Evolutionary conservation across 2,888 invertebrate species (phyloP), one percentile per base, ranked within the genome.

Genomic region (Phalera bucephala): DNA sequence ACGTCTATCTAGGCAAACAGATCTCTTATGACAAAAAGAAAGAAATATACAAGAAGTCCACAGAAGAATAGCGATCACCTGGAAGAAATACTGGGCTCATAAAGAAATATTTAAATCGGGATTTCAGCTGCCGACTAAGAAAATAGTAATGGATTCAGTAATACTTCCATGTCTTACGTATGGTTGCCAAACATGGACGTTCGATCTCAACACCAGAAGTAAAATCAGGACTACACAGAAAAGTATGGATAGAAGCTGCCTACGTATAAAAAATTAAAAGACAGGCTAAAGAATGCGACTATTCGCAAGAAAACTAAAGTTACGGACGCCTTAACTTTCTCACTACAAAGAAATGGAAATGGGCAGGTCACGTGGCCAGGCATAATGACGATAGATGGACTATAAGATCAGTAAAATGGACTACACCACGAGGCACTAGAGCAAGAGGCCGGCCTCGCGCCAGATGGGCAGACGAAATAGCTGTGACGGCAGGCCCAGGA

Each of bases 71-170:
- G 26, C 33, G 8, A 33, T 33, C 7, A 27, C 33, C 20, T 33
- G 41, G 33, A 43, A 25, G 8, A 39, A 36, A 2, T 36, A 13
- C 27, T 39, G 43, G 33, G 15, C 23, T 5, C 34, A 34, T 7
- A 42, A 42, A 13, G 36, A 32, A 15, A 35, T 35, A 23, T 15
- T 43, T 11, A 43, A 43, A 38, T 35, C 38, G 13, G 23, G 35
- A 10, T 17, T 43, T 5, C 25, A 33, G 7, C 23, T 31, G 5
- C 21, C 21, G 9, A n/a, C n/a, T 4, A 21, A 21, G 9, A 21
- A 21, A n/a, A 21, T 21, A 2, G 21, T 21, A 2, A n/a, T 21
- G n/a, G 21, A 21, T n/a, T n/a, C 21, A n/a, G 21, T 2, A 21
- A 7, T 21, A n/a, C n/a, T 21, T 2, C 21, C 21, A 1, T 21